Evolutionary conservation across 2,113 vertebrate genomes (phyloP), one percentile per base, ranked within the genome.

Genomic region (Brachyhypopomus gauderio): DNA sequence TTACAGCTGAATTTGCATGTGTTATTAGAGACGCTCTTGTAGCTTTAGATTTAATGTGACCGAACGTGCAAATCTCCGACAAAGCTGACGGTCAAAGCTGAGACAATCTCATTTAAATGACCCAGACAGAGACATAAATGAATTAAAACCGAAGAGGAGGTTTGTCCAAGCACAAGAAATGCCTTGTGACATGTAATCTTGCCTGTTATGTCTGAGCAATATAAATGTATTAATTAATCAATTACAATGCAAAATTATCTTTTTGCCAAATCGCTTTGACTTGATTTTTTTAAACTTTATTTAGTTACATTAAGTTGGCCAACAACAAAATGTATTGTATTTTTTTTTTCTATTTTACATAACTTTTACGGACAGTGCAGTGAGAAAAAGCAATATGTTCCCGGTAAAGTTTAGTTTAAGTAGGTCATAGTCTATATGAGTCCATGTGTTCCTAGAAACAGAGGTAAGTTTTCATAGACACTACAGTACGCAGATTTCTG

Each of bases 41-140:
- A 16, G 11, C 0, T 52, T 64, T 23, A 16, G 11, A 38, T 52
- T 11, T 52, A 52, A 3, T 52, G 45, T 12, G 45, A 52, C 60
- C 25, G 9, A 25, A 22, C 60, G 22, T 63, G 17, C 12, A 23
- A 52, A 52, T 52, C 45, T 52, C 45, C 1, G 63, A 60, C 64
- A 58, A 70, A 38, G 17, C 56, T 48, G 22, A 59, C 41, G 45
- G 27, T 22, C 59, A 30, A 75, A 79, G 23, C 55, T 30, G n/a
- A 27, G 59, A 58, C 27, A 48, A 71, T 70, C 70, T 52, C 8
- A 30, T 60, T 79, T 55, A 58, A 38, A 23, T 78, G 41, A n/a
- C 30, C 25, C 1, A 30, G 22, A 60, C 62, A 59, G 41, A 17
- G 27, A 17, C 19, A 36, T 63, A 59, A 55, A 56, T 66, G 63